A percentile compares a stretch with the other conserved stretches of the same genome.
Conservation (phyloP, 1,140 invertebrate genomes). For the Brachystomella parvula region DNA sequence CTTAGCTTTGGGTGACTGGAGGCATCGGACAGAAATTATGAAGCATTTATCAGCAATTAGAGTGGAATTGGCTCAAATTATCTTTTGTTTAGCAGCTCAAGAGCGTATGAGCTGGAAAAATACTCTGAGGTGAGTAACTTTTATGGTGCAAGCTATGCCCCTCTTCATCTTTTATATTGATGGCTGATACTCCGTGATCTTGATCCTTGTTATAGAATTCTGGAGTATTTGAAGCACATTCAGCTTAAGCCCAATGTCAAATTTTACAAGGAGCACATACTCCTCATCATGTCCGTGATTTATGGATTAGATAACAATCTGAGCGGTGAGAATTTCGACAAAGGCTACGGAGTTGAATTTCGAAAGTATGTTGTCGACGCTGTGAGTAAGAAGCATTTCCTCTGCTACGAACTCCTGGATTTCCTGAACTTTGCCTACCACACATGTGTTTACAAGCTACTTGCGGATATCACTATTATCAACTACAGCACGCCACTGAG, state of each 20-base stretch:
- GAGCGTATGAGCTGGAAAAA: constrained; percentile 56
- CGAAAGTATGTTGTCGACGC: constrained; percentile 29
- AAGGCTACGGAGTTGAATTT: constrained; percentile 19
- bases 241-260: constrained; percentile 13
- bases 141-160: no score
- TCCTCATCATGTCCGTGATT: constrained; percentile 47
- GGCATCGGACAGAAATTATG: constrained; percentile 72
- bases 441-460: constrained; percentile 17
- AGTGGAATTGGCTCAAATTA: constrained; percentile 68
- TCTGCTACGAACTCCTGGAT: constrained; percentile 24
- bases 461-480: not conserved
- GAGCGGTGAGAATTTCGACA: constrained; percentile 6
- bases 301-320: constrained; percentile 47
- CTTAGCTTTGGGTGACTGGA: constrained; percentile 73
- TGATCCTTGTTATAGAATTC: constrained; percentile 40
- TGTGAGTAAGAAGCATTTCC: constrained; percentile 9
- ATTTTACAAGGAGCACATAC: constrained; percentile 38
- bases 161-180: no score
- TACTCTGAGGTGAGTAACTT: constrained; percentile 46
- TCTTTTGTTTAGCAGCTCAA: constrained; percentile 82
- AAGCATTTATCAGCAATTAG: constrained; percentile 69
- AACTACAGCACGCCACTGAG: not conserved
- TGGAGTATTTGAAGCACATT: constrained; percentile 44
- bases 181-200: no score
- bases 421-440: constrained; percentile 23